Evolutionary conservation across 2,888 invertebrate species (phyloP).

Genomic region (Brenthis hecate): DNA sequence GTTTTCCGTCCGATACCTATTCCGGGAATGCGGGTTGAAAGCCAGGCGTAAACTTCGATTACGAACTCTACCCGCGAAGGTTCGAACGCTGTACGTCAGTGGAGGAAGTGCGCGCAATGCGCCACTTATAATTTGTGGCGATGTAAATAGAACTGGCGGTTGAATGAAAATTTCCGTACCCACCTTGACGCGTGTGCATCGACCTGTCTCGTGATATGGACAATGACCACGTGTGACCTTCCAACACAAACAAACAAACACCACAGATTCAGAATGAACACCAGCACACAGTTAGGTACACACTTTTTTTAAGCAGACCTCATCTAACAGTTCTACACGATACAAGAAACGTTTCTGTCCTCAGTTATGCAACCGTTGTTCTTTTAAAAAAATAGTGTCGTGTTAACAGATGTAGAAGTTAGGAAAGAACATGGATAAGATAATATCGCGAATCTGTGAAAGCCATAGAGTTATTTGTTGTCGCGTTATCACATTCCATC

Average conservation of each 20-base stretch:
- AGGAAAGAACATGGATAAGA: constrained; percentile 29
- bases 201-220: constrained; percentile 69
- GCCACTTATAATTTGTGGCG: constrained; percentile 68
- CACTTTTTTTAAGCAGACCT: constrained; percentile 38
- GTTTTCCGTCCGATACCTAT: constrained; percentile 56
- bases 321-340: constrained; percentile 29
- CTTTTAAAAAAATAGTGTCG: constrained; percentile 36
- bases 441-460: constrained; percentile 25
- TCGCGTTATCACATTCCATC: constrained; percentile 60
- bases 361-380: constrained; percentile 42
- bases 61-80: constrained; percentile 58
- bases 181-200: constrained; percentile 76
- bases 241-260: constrained; percentile 63
- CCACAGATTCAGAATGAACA: constrained; percentile 57
- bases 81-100: constrained; percentile 60
- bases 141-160: constrained; percentile 75
- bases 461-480: constrained; percentile 40
- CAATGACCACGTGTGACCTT: constrained; percentile 71
- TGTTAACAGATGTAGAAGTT: constrained; percentile 38
- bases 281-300: constrained; percentile 61
- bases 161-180: constrained; percentile 76
- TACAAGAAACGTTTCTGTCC: constrained; percentile 29
- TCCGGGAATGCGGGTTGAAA: constrained; percentile 56
- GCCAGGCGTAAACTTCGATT: constrained; percentile 45
- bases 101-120: constrained; percentile 72